Evolutionary conservation across 2,888 invertebrate genomes (phyloP).

Genomic region (Apamea anceps): DNA sequence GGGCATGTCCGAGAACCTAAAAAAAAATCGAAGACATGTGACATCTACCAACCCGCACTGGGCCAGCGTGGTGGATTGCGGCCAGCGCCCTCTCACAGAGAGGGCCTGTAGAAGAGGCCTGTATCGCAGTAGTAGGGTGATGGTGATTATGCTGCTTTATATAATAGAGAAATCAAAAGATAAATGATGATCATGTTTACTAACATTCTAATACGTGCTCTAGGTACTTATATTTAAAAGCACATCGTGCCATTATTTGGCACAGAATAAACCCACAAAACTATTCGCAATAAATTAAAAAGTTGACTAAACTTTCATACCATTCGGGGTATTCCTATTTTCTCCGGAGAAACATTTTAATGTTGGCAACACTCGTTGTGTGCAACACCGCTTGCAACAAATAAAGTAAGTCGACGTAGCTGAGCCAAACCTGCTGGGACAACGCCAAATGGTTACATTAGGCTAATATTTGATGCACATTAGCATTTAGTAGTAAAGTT

Average conservation of each 20-base stretch:
- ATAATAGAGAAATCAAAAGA: neutral
- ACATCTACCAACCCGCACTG: neutral
- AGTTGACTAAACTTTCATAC: conserved; percentile 42
- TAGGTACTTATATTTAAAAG: neutral
- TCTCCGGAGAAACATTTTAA: conserved; percentile 56
- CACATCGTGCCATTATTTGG: conserved; percentile 10
- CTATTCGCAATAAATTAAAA: conserved; percentile 47
- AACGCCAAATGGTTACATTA: conserved; percentile 79
- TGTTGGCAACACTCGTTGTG: conserved; percentile 51
- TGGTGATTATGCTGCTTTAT: neutral
- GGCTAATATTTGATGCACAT: conserved; percentile 79
- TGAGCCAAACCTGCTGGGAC: conserved; percentile 75
- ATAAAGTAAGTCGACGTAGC: conserved; percentile 68
- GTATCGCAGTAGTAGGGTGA: neutral
- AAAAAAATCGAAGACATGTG: neutral
- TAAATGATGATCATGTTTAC: neutral
- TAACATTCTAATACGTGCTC: too few species aligned
- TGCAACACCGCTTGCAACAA: conserved; percentile 62
- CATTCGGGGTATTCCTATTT: conserved; percentile 41
- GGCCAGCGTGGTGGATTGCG: neutral
- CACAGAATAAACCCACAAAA: conserved; percentile 31
- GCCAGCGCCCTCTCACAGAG: rapidly evolving
- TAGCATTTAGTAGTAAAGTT: conserved; percentile 45
- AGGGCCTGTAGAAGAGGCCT: too few species aligned
- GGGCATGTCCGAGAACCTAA: neutral